These are phyloP conservation scores for Paramuricea clavata DNA, from an alignment of 92 coral and sea anemone species.

Conservation along the genomic window DNA sequence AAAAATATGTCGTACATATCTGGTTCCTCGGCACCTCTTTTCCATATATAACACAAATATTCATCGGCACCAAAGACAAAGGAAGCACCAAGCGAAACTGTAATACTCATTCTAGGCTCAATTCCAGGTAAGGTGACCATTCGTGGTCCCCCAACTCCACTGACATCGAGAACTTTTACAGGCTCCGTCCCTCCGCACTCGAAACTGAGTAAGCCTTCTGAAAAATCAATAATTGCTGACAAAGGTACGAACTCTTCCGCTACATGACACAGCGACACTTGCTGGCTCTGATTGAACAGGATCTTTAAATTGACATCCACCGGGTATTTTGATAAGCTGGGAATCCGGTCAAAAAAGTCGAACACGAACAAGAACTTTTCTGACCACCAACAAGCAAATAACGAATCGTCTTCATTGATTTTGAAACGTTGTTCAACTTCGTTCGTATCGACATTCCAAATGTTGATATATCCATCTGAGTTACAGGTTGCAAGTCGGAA, in stretches of 20 bases:
- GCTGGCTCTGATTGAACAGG: not conserved
- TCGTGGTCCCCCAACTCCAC: not conserved
- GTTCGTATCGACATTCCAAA: not conserved
- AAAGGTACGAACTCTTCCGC: not conserved
- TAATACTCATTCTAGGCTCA: not conserved
- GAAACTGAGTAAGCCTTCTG: not conserved
- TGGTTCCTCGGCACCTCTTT: not conserved
- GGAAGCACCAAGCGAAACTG: not conserved
- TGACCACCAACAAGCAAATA: not conserved
- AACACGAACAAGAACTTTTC: no score
- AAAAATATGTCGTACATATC: not conserved
- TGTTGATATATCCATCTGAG: not conserved
- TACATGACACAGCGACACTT: not conserved
- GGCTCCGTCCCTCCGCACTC: not conserved
- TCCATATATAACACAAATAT: not conserved
- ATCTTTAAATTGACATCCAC: no score
- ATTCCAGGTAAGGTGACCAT: not conserved
- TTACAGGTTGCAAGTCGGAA: no score
- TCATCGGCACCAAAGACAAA: not conserved
- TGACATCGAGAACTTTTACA: not conserved
- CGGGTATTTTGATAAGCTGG: no score
- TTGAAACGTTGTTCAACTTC: not conserved
- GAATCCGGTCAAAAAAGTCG: no score
- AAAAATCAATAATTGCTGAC: not conserved
- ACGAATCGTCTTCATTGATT: not conserved